These are phyloP conservation scores for Agapornis roseicollis DNA, from an alignment of 2,113 vertebrate species.

Conservation along the genomic window DNA sequence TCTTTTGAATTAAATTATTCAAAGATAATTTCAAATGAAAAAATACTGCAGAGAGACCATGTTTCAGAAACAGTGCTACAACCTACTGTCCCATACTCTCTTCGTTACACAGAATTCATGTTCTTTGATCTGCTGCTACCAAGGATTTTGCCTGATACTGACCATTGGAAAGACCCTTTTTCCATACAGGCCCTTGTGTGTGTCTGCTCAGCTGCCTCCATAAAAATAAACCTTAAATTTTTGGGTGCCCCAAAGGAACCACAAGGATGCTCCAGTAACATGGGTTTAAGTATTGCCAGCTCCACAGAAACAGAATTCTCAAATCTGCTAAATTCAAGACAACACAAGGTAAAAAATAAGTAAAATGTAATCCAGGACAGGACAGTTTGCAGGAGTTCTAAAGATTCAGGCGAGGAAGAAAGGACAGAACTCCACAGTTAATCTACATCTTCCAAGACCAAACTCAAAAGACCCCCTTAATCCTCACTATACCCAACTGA, in stretches of 20 bases:
- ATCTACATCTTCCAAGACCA: neutral
- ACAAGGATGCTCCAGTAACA: neutral
- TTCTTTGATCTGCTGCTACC: neutral
- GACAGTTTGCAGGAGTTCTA: neutral
- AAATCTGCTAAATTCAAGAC: neutral
- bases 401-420: neutral
- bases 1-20: neutral
- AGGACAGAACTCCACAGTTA: neutral
- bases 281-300: neutral
- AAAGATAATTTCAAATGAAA: neutral
- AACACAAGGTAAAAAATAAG: neutral
- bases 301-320: neutral
- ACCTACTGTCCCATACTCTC: neutral
- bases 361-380: neutral
- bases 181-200: neutral
- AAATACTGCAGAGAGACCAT: neutral
- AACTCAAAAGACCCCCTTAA: neutral
- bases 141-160: neutral
- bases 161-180: neutral
- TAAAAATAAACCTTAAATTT: neutral
- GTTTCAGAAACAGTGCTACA: neutral
- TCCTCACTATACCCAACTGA: neutral
- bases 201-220: neutral
- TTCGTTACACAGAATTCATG: neutral
- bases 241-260: neutral